These are phyloP conservation scores for Solea solea DNA, from an alignment of 2,113 vertebrate species.

Conservation along the genomic window DNA sequence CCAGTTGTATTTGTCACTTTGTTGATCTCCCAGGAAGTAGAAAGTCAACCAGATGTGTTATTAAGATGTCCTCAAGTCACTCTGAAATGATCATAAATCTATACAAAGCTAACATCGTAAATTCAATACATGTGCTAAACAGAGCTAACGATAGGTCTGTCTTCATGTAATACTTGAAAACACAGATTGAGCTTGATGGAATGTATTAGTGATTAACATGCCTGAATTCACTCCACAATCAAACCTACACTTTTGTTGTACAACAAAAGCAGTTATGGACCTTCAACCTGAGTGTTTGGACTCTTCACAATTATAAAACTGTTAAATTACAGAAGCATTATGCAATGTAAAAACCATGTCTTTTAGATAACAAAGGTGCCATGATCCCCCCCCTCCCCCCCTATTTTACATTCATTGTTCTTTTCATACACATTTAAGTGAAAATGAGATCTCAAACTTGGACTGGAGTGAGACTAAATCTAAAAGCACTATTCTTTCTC, in stretches of 20 bases:
- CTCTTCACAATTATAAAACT: constrained; percentile 33
- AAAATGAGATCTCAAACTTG: background rate
- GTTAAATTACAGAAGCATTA: constrained; percentile 42
- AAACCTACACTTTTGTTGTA: background rate
- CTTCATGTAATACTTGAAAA: constrained; percentile 15
- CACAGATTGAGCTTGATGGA: background rate
- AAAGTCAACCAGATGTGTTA: background rate
- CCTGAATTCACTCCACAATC: constrained; percentile 11
- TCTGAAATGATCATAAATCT: background rate
- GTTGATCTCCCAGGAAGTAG: background rate
- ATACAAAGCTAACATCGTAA: constrained; percentile 3
- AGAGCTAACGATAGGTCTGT: background rate
- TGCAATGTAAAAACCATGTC: constrained; percentile 45
- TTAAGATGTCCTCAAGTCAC: background rate
- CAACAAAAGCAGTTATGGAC: background rate
- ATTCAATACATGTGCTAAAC: too few species aligned
- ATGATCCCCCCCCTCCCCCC: constrained; percentile 40
- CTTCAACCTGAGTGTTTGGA: constrained; percentile 17
- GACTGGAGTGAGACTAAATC: too few species aligned
- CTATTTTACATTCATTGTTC: constrained; percentile 29
- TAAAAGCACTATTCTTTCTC: constrained; percentile 33
- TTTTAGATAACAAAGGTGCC: constrained; percentile 29
- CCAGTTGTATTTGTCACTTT: background rate
- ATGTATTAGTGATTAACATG: constrained; percentile 2
- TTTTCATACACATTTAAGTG: constrained; percentile 29